Conservation (phyloP, 2,113 vertebrate genomes). For the Pituophis catenifer region DNA sequence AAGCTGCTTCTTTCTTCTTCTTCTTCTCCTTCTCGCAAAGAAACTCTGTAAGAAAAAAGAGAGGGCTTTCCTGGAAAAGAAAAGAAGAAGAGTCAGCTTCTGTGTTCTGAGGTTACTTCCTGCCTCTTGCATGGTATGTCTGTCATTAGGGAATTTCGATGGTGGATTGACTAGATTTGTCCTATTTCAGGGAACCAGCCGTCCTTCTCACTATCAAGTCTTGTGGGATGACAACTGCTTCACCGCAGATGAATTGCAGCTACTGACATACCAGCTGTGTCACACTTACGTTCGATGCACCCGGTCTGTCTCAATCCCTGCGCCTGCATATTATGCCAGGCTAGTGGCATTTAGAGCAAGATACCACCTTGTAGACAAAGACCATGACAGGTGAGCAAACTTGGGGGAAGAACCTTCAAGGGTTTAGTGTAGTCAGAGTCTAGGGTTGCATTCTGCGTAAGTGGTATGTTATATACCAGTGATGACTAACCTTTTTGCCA, state of each 20-base stretch:
- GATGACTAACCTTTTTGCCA: too few species aligned
- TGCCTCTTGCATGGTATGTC: not conserved
- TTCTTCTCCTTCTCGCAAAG: not conserved
- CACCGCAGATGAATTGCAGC: conserved; percentile 93
- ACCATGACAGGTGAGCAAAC: conserved; percentile 90
- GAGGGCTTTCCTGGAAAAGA: not conserved
- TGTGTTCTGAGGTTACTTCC: not conserved
- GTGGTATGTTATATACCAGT: not conserved
- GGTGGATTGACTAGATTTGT: not conserved
- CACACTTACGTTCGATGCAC: conserved; percentile 97
- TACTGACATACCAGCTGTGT: conserved; percentile 96
- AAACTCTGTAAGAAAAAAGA: not conserved
- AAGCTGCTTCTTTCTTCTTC: not conserved
- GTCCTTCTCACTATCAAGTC: conserved; percentile 98
- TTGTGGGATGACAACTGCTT: conserved; percentile 99
- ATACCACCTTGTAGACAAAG: conserved; percentile 98
- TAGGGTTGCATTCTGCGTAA: not conserved
- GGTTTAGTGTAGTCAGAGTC: not conserved
- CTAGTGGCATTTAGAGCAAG: conserved; percentile 95
- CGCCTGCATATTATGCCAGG: conserved; percentile 94
- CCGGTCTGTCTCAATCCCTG: conserved; percentile 94
- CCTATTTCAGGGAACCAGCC: conserved; percentile 89
- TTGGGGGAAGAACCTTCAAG: not conserved
- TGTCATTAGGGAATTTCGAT: too few species aligned
- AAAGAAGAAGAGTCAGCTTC: not conserved